Evolutionary conservation across 2,888 invertebrate species (phyloP).

Genomic region (Dorcus parallelipipedus): DNA sequence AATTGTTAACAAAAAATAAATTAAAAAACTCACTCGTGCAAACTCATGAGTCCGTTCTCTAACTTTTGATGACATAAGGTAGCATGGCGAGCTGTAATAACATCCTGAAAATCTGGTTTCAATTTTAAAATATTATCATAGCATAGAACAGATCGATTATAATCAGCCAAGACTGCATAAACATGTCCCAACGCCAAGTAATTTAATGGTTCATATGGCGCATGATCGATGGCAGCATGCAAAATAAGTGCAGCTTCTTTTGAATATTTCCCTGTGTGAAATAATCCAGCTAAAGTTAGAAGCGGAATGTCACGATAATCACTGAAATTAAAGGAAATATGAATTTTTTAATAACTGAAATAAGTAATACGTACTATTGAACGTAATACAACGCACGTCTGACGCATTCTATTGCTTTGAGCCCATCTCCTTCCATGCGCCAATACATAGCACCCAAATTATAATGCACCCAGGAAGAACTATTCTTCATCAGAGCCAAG

Average conservation of each 20-base stretch:
- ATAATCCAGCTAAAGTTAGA: conserved; percentile 68
- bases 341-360: not conserved
- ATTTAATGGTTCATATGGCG: conserved; percentile 57
- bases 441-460: conserved; percentile 78
- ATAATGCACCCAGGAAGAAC: conserved; percentile 74
- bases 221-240: conserved; percentile 70
- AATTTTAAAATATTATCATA: conserved; percentile 66
- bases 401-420: conserved; percentile 77
- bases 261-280: conserved; percentile 61
- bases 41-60: conserved; percentile 57
- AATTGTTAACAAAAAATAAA: conserved; percentile 1
- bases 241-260: conserved; percentile 72
- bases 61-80: conserved; percentile 67
- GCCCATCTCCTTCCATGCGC: conserved; percentile 70
- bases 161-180: conserved; percentile 67
- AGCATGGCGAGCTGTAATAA: conserved; percentile 60
- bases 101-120: conserved; percentile 60
- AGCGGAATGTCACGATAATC: conserved; percentile 69
- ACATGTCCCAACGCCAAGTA: conserved; percentile 72
- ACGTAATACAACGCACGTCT: conserved; percentile 72
- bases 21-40: conserved; percentile 60
- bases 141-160: conserved; percentile 65
- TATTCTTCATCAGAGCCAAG: conserved; percentile 61
- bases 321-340: conserved; percentile 47
- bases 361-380: conserved; percentile 53